Percentiles rank a stretch among this genome's conserved stretches.
These are phyloP conservation scores for Amblyopsis rosae DNA, from an alignment of 2,113 vertebrate species.

Conservation along the genomic window DNA sequence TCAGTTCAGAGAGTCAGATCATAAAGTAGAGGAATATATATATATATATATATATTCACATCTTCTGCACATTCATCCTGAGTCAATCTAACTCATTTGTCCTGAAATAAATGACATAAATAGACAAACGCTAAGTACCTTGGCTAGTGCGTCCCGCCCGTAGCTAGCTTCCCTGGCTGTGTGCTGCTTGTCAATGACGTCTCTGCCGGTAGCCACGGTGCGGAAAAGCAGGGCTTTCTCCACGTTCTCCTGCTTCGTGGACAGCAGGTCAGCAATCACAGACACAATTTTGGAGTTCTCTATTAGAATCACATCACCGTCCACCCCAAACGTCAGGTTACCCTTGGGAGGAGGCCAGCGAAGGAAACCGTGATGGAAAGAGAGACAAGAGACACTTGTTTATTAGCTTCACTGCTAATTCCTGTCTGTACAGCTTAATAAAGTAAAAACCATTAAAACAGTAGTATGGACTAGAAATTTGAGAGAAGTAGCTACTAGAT, in stretches of 20 bases:
- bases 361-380: neutral
- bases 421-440: too few species aligned
- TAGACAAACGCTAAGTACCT: conserved; percentile 73
- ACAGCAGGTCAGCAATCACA: conserved; percentile 82
- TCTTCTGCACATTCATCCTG: too few species aligned
- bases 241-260: conserved; percentile 86
- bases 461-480: too few species aligned
- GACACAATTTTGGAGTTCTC: conserved; percentile 86
- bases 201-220: conserved; percentile 91
- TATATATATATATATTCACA: rapidly evolving
- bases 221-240: conserved; percentile 94
- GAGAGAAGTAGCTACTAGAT: too few species aligned
- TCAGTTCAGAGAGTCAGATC: too few species aligned
- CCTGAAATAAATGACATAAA: neutral
- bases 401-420: too few species aligned
- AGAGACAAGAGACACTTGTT: too few species aligned
- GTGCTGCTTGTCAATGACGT: conserved; percentile 96
- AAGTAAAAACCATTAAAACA: too few species aligned
- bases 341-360: conserved; percentile 74
- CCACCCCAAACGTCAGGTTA: conserved; percentile 88
- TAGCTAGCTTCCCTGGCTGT: conserved; percentile 92
- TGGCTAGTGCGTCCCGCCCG: conserved; percentile 92
- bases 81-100: too few species aligned
- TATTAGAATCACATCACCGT: conserved; percentile 88
- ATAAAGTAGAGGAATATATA: too few species aligned